Base-by-base conservation (phyloP, 2,888 invertebrate genomes). In the Chalcis sispes region DNA sequence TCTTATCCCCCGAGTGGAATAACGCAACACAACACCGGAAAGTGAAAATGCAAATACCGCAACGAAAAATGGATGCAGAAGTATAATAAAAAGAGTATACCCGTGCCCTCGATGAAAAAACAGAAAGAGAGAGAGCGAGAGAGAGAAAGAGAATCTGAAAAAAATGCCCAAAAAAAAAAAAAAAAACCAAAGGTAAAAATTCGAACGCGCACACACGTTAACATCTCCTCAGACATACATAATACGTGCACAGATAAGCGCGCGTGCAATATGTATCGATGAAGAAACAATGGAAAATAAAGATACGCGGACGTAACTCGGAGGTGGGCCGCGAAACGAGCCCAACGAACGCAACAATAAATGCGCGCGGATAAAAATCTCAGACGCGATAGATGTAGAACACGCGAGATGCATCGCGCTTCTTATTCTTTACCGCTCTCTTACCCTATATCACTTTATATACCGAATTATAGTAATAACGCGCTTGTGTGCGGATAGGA, bases 231-330 rank as follows among this genome's bases (percentile, higher is more conserved):
- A n/a, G n/a, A n/a, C n/a, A n/a, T n/a, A n/a, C n/a, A n/a, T 15
- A 40, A 36, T 20, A 18, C 36, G 36, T 40, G 42, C 10, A 20
- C 50, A 29, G 29, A 18, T 20, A 56, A 5, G 13, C 20, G n/a
- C n/a, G n/a, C n/a, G 15, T 46, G 2, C 2, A 64, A 36, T 48
- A 10, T 48, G 13, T 42, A 58, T 58, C 56, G 72, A 75, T 75
- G 71, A 46, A 25, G 62, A 67, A 64, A 76, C 72, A 76, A 76
- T 76, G 69, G 67, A 25, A 42, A 69, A 67, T 69, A 72, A 67
- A 67, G 76, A 76, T 76, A 76, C 36, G 20, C 25, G 4, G 59
- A 61, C 40, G 59, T 59, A 48, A 32, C 48, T 46, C 20, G 62
- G 8, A 18, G 54, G 52, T 54, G n/a, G n/a, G n/a, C n/a, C n/a